phyloP scores from a whole-genome alignment of 2,888 invertebrate species.

The Dromius quadrimaculatus region DNA sequence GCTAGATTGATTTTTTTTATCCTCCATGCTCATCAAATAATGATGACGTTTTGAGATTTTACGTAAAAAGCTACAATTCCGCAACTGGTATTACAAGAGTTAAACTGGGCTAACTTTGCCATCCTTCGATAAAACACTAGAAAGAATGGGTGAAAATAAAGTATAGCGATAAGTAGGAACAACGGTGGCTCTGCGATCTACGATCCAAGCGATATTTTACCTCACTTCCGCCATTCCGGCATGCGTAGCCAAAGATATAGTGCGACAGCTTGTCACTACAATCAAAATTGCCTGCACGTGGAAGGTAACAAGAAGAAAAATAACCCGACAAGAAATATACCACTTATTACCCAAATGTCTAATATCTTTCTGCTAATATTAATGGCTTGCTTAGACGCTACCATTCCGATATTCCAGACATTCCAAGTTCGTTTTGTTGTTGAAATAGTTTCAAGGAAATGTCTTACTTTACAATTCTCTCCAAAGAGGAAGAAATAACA shows the following conservation, averaged over 20 bases:
- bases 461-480: too few relatives aligned
- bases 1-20: too few relatives aligned
- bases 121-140: conserved; percentile 25
- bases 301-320: conserved; percentile 15
- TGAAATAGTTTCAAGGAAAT: too few relatives aligned
- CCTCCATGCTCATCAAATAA: too few relatives aligned
- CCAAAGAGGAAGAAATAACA: too few relatives aligned
- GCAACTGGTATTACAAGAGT: conserved; percentile 11
- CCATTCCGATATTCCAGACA: too few relatives aligned
- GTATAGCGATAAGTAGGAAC: conserved; percentile 30
- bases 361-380: conserved; percentile 3
- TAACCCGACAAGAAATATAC: neutral
- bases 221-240: neutral
- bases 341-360: neutral
- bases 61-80: too few relatives aligned
- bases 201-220: conserved; percentile 5
- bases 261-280: conserved; percentile 15
- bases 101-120: conserved; percentile 23
- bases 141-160: conserved; percentile 25
- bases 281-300: conserved; percentile 17
- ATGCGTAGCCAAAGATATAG: conserved; percentile 15
- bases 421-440: too few relatives aligned
- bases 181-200: conserved; percentile 2
- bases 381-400: neutral
- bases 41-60: too few relatives aligned